These are phyloP conservation scores for Xanthostigma xanthostigma DNA, from an alignment of 2,888 invertebrate genomes.

Conservation along the genomic window DNA sequence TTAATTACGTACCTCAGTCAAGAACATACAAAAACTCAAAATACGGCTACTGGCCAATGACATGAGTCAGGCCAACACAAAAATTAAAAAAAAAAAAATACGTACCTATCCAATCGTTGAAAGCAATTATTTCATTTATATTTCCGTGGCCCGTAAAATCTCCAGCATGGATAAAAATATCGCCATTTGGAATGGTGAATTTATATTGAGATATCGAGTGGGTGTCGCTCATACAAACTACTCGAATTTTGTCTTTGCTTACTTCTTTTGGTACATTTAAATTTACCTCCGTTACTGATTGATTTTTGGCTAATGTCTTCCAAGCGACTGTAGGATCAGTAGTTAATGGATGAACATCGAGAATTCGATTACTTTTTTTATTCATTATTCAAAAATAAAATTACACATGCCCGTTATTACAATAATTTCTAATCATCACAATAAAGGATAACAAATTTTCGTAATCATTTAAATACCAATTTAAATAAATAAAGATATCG, in stretches of 20 bases:
- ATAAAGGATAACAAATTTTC: no score
- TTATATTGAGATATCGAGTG: slow-evolving; percentile 55
- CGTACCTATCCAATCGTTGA: slow-evolving; percentile 59
- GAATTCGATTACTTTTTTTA: background rate
- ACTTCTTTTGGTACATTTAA: slow-evolving; percentile 42
- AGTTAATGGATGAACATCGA: slow-evolving; percentile 37
- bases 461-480: no score
- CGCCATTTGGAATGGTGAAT: slow-evolving; percentile 58
- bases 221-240: slow-evolving; percentile 79
- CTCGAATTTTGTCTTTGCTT: slow-evolving; percentile 45
- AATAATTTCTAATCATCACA: no score
- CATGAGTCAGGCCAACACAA: no score
- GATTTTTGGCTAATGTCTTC: slow-evolving; percentile 47
- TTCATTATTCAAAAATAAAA: no score
- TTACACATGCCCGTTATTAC: no score
- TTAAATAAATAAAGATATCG: no score
- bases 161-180: slow-evolving; percentile 72
- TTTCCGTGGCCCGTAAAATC: slow-evolving; percentile 70
- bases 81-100: no score
- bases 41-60: no score
- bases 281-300: slow-evolving; percentile 50
- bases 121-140: slow-evolving; percentile 54
- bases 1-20: no score
- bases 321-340: slow-evolving; percentile 57
- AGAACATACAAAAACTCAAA: no score